Base-by-base conservation (phyloP, 2,113 vertebrate genomes). In the Pachyramphus minor region DNA sequence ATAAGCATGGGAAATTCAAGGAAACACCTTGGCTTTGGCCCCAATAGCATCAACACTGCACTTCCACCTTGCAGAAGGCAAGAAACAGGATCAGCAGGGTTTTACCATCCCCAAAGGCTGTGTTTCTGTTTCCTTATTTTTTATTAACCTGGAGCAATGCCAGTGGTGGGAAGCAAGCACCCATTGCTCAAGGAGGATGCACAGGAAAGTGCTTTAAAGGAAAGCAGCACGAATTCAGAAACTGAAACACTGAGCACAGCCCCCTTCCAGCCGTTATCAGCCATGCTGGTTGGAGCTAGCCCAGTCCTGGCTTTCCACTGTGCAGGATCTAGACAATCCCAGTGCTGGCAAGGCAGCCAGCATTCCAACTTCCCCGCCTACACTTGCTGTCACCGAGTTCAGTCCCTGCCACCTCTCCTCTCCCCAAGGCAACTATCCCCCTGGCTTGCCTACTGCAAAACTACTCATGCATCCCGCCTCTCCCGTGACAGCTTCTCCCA, bases 71-170 rank as follows among this genome's bases (percentile, higher is more conserved):
- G 64, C 82, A 87, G 82, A 76, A 95, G 50, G 82, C 74, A 91
- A 71, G 60, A 85, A 87, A 63, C 2, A 6, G 69, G 75, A 67
- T 56, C 19, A 3, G 71, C 82, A 69, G 64, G 72, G 28, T 84
- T 96, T 93, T 90, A 91, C 88, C 69, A 78, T 55, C 47, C 87
- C 96, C 95, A 84, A 94, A 95, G 95, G 93, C 89, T 87, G 80
- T 6, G 0, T 91, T 94, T 95, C 84, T 87, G 47, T 71, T 96
- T 93, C 95, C 87, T 78, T 42, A 2, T 13, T 59, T 86, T 96
- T 94, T 78, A 91, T 66, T 76, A 89, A 81, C 84, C 87, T 94
- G 95, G 84, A 96, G 56, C 16, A 42, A 74, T 17, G 91, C 93
- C 95, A 95, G 64, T 6, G 0, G 47, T 5, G 19, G 19, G 23